A percentile compares a stretch with the other conserved stretches of the same genome.
Conservation (phyloP, 2,113 vertebrate species). For the Meles meles region DNA sequence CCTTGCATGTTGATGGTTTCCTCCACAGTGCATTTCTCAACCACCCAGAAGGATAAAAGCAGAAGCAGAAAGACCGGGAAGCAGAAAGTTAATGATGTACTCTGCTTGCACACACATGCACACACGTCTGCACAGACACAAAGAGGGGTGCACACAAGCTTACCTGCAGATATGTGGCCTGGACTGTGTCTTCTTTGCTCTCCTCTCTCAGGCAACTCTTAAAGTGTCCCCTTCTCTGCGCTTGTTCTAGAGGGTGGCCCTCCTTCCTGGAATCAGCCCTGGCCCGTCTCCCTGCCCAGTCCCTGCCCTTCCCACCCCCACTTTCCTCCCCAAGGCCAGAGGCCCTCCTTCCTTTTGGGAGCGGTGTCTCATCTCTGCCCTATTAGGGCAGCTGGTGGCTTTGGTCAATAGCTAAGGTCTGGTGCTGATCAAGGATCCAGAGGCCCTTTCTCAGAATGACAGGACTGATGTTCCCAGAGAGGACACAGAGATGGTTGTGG, state of each 20-base stretch:
- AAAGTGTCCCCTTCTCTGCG: neutral
- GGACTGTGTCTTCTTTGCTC: no score
- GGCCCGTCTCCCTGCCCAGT: neutral
- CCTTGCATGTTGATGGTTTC: neutral
- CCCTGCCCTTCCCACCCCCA: neutral
- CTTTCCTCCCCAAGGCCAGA: neutral
- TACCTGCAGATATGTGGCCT: neutral
- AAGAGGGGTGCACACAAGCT: neutral
- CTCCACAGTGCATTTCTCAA: neutral
- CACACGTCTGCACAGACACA: no score
- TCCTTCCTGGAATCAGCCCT: neutral
- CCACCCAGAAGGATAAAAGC: neutral
- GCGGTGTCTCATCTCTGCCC: neutral
- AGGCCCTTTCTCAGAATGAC: neutral
- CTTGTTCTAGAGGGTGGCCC: neutral
- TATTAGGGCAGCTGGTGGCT: accelerated
- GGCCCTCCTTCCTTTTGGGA: neutral
- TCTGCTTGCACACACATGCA: neutral
- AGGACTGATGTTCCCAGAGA: neutral
- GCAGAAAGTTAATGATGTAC: neutral
- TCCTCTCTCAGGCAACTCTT: neutral
- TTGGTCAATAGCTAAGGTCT: neutral
- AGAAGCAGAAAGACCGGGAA: neutral
- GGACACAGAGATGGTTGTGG: neutral
- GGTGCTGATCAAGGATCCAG: neutral